Conservation (phyloP, 2,888 invertebrate genomes). For the Antheraea assamensis region DNA sequence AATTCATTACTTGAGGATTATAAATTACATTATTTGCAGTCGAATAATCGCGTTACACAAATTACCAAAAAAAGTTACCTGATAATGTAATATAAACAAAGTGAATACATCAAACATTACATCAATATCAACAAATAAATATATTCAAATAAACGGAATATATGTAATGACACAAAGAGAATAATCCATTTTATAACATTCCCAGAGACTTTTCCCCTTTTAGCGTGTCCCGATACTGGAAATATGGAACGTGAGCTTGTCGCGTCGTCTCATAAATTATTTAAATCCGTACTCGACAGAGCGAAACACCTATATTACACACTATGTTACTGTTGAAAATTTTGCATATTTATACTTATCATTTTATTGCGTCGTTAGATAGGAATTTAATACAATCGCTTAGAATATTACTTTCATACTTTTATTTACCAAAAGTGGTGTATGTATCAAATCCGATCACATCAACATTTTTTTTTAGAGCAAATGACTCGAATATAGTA, state of each 20-base stretch:
- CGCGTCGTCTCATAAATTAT: background rate
- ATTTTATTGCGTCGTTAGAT: too few species aligned
- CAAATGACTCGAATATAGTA: too few species aligned
- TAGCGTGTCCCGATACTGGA: background rate
- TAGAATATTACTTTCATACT: too few species aligned
- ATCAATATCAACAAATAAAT: background rate
- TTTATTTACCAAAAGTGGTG: too few species aligned
- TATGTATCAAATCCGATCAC: too few species aligned
- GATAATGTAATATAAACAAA: background rate
- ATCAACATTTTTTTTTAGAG: too few species aligned
- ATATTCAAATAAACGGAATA: background rate
- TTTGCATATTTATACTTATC: background rate
- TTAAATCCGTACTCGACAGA: background rate
- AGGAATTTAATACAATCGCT: too few species aligned
- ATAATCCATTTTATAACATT: slow-evolving; percentile 1
- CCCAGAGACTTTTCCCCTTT: background rate
- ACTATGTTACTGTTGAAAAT: background rate
- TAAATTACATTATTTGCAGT: too few species aligned
- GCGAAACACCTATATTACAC: background rate
- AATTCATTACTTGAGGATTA: too few species aligned
- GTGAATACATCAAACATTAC: background rate
- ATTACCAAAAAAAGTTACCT: too few species aligned
- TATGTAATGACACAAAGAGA: background rate
- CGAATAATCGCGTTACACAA: too few species aligned
- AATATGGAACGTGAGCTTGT: background rate